Base-by-base conservation (phyloP, 2,113 vertebrate species). In the Perca schrenkii region DNA sequence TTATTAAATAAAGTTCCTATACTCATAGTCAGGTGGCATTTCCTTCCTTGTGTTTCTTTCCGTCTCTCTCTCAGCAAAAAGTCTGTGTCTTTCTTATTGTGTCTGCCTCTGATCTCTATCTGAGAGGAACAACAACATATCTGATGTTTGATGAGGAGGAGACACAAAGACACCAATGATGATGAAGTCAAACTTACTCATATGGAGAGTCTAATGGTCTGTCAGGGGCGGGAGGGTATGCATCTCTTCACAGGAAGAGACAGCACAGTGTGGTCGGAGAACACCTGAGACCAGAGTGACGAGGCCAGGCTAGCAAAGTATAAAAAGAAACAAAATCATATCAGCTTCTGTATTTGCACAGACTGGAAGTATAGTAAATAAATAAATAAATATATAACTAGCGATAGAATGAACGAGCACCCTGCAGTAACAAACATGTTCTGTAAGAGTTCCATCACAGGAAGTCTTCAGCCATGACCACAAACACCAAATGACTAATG, bases 201-300 rank as follows among this genome's bases (percentile, higher is more conserved):
- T 14, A 75, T 4, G 1, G 2, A 54, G 15, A 61, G 28, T n/a
- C 4, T 21, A 21, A 63, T 47, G 36, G 22, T 72, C 34, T 46
- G 13, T 16, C 0, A 4, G 4, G 21, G 60, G 31, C 17, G 19
- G 34, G 34, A 5, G 34, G 21, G 22, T 28, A 28, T 31, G 4
- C 4, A 43, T 28, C 65, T 25, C 46, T 17, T 71, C 17, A 53
- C 63, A 74, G 46, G 71, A 74, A 81, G 54, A 74, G n/a, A 17
- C 54, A 13, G n/a, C 21, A 15, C 62, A 58, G 53, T 67, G 53
- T 50, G 53, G 54, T 52, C 17, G 13, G 62, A 43, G 14, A 47
- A 67, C 46, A 49, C 17, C 47, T 67, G 7, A 47, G 13, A 25
- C 34, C 3, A 54, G 22, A 25, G 34, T 25, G 8, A 34, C 7